Conservation (phyloP, 1,140 invertebrate genomes). For the Bombus soroeensis region DNA sequence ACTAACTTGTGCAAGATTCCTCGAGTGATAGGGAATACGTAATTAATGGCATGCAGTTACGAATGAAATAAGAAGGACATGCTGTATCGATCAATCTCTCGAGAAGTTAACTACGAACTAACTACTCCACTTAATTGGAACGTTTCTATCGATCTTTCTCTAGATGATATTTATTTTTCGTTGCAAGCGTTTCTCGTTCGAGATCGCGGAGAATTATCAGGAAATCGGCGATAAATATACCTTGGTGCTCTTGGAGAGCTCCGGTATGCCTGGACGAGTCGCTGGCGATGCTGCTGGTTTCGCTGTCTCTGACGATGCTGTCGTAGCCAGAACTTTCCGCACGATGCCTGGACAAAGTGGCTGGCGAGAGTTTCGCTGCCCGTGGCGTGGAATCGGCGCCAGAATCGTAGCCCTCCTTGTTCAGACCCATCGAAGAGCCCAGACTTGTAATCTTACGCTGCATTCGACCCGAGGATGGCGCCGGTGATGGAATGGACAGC, state of each 20-base stretch:
- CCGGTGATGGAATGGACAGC: conserved; percentile 82
- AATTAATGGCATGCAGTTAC: not conserved
- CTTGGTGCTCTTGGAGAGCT: conserved; percentile 85
- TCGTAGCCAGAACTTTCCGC: conserved; percentile 94
- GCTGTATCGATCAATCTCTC: too few species aligned
- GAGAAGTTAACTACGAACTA: too few species aligned
- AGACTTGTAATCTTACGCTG: conserved; percentile 84
- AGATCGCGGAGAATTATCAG: not conserved
- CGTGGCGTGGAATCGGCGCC: conserved; percentile 91
- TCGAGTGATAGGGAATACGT: not conserved
- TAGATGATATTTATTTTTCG: not conserved
- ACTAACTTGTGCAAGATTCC: not conserved
- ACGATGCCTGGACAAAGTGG: conserved; percentile 86
- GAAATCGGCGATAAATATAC: conserved; percentile 51
- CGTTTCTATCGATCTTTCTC: not conserved
- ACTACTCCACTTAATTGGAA: too few species aligned
- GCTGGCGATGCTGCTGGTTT: conserved; percentile 92
- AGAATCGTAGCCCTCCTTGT: conserved; percentile 90
- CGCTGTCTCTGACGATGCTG: conserved; percentile 92
- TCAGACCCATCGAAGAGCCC: conserved; percentile 83
- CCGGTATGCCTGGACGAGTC: conserved; percentile 88
- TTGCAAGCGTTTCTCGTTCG: not conserved
- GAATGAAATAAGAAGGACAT: not conserved
- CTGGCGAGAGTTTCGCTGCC: conserved; percentile 89
- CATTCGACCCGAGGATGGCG: conserved; percentile 83